Percentiles rank a stretch among this genome's conserved stretches.
phyloP scores from a whole-genome alignment of 2,797 vertebrate species.

The Parauchenoglanis punctatus region DNA sequence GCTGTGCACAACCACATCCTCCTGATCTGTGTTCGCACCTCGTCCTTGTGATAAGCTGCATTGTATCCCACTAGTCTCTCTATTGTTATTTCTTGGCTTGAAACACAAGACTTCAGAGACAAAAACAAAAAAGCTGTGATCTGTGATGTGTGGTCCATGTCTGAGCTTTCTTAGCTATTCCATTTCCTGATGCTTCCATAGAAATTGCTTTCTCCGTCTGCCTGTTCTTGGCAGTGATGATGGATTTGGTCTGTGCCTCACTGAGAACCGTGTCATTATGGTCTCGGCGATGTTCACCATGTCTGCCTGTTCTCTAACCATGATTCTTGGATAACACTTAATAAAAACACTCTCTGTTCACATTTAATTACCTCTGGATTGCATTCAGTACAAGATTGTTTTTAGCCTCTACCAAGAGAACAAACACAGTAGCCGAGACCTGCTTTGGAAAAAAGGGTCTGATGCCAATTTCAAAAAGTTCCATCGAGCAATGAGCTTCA shows the following conservation, averaged over 20 bases:
- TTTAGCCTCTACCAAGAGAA: background rate
- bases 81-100: constrained; percentile 1
- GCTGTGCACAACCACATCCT: background rate
- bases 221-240: background rate
- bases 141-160: background rate
- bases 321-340: background rate
- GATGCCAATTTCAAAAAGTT: background rate
- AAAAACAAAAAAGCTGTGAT: background rate
- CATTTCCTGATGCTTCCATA: background rate
- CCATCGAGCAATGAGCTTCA: background rate
- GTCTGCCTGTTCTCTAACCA: background rate
- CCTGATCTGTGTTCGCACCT: constrained; percentile 3
- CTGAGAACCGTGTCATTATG: background rate
- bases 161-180: background rate
- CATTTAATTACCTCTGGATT: background rate
- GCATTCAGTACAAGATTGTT: background rate
- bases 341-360: background rate
- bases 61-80: background rate
- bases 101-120: background rate
- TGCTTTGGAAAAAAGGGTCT: background rate
- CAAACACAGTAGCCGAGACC: background rate
- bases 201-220: background rate
- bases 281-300: background rate
- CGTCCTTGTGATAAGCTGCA: background rate
- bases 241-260: background rate